Evolutionary conservation across 2,797 vertebrate species (phyloP).

Genomic region (Sarcophilus harrisii): DNA sequence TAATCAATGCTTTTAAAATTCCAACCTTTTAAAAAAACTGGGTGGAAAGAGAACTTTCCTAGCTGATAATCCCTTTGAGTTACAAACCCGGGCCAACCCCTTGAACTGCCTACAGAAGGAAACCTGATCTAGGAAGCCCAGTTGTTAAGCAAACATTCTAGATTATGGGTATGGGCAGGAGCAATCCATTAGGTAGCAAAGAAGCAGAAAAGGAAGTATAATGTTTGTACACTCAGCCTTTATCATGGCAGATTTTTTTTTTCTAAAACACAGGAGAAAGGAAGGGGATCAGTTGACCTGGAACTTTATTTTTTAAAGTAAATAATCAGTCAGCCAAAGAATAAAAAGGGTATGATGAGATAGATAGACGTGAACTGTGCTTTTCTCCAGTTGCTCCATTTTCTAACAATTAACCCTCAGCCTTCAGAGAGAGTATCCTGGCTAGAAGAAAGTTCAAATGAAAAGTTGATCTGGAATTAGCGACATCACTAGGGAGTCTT

Average conservation of each 20-base stretch:
- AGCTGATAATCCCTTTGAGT: background rate
- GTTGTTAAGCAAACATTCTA: background rate
- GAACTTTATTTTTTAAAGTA: background rate
- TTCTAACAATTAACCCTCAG: background rate
- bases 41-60: background rate
- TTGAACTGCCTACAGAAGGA: background rate
- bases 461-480: background rate
- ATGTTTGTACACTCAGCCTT: constrained; percentile 44
- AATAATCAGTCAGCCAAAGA: background rate
- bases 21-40: background rate
- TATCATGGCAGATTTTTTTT: constrained; percentile 39
- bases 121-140: constrained; percentile 5
- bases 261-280: background rate
- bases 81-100: background rate
- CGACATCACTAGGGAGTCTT: background rate
- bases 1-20: background rate
- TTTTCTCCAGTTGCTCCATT: background rate
- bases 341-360: background rate
- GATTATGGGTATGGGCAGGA: background rate
- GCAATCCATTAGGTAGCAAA: background rate
- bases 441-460: background rate
- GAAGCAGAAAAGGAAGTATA: background rate
- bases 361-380: background rate
- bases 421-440: background rate
- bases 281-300: background rate